Evolutionary conservation across 2,797 vertebrate species (phyloP), one percentile per base, ranked within the genome.

Genomic region (Sebastes baramenuke): DNA sequence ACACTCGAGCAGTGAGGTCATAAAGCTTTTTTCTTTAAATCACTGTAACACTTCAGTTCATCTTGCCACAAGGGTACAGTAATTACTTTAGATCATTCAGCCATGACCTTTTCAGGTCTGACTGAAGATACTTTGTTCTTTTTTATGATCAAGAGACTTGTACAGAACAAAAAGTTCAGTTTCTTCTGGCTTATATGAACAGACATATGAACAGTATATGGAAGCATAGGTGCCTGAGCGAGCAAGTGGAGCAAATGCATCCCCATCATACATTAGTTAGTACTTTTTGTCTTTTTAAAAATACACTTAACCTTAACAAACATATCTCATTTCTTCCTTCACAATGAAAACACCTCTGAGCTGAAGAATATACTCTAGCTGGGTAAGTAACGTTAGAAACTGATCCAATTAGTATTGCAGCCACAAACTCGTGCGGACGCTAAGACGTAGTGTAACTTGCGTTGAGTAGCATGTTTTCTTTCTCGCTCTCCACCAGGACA

Each of bases 21-120:
- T 34, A 56, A 18, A 36, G 36, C 74, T 46, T 20, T 20, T 49
- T 49, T 66, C 11, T 46, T 38, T 29, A 18, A 58, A 49, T 30
- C 36, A 69, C 12, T 25, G 27, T 32, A 64, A 64, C 10, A 36
- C 27, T 13, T 65, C 13, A 75, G 6, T 66, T 75, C 52, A 22
- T 77, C 58, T 74, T 58, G 65, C 20, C 22, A 67, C 29, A 20
- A 12, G 3, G 65, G 30, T 9, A 36, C 27, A 73, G 58, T 61
- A 20, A 81, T 72, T 78, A 60, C 65, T 46, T 70, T 6, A 62
- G 8, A 29, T 75, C 36, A 27, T 61, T 42, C 67, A 79, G 49
- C 61, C 36, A 12, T 65, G 46, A 76, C 22, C 66, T 58, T 56
- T 56, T 71, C 27, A 78, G 55, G n/a, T 54, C 30, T 46, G 6